Base-by-base conservation (phyloP, 1,140 invertebrate genomes). In the Luehdorfia chinensis region DNA sequence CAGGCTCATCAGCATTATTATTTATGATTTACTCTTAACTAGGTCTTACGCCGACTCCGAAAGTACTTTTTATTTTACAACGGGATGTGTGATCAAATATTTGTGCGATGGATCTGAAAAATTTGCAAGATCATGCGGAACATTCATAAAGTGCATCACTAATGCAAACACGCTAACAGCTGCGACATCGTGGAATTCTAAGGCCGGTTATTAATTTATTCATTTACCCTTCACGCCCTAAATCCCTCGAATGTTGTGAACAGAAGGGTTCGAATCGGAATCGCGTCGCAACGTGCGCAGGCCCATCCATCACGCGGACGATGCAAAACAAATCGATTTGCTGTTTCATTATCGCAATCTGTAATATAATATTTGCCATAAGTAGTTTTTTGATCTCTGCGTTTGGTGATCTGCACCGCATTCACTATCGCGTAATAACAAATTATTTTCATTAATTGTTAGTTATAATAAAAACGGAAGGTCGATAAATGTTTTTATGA, bases 201-300 rank as follows among this genome's bases (percentile, higher is more conserved):
- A 66, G 65, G 52, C 51, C 57, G 55, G 50, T 53, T 62, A 76
- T 80, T 75, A 78, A 78, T 75, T 67, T 80, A 81, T 81, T 78
- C 68, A 79, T 83, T 66, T 69, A 77, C 76, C 74, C 78, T 80
- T 81, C 81, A 78, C 81, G 76, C 76, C 81, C 72, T 57, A 71
- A 66, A 77, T 73, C 64, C 59, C 39, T 47, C 46, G 58, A 34
- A 49, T 43, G 44, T 51, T 44, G 50, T 37, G 48, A 57, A 65
- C 65, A 50, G 65, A 61, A 66, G 69, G 68, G 75, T 66, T 64
- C 43, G 53, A 19, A 47, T 32, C 37, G 34, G 67, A 30, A 50
- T 41, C 50, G 36, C 48, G 47, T 41, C 50, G 36, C 48, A 66
- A 61, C 64, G 64, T 58, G 73, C 72, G 66, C 64, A 37, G 60